Conservation (phyloP, 2,888 invertebrate genomes). For the Dione juno region DNA sequence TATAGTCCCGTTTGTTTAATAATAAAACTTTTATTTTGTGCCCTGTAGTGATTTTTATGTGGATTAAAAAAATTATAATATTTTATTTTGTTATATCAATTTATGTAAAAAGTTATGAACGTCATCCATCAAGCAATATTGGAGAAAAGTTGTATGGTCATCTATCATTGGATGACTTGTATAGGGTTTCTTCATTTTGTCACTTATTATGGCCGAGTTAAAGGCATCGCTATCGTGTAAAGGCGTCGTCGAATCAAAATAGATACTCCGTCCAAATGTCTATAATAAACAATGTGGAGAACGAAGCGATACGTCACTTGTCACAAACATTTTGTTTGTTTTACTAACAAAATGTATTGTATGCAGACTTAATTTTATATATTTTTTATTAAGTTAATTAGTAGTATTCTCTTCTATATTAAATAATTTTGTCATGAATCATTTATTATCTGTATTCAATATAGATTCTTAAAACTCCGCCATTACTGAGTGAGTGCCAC, state of each 20-base stretch:
- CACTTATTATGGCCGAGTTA: not conserved
- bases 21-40: not conserved
- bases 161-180: conserved; percentile 31
- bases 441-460: no score
- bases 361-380: no score
- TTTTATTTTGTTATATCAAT: not conserved
- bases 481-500: no score
- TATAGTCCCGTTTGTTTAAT: not conserved
- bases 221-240: not conserved
- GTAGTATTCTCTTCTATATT: no score
- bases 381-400: no score
- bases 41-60: not conserved
- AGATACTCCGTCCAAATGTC: not conserved
- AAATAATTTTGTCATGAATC: no score
- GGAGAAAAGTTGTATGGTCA: conserved; percentile 21
- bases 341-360: no score
- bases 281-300: no score
- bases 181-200: conserved; percentile 11
- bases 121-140: conserved; percentile 24
- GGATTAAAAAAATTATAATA: not conserved
- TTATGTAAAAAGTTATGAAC: not conserved
- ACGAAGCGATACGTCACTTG: no score
- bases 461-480: no score
- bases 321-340: no score
- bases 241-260: not conserved